These are phyloP conservation scores for Philonicus albiceps DNA, from an alignment of 2,888 invertebrate genomes.

Conservation along the genomic window DNA sequence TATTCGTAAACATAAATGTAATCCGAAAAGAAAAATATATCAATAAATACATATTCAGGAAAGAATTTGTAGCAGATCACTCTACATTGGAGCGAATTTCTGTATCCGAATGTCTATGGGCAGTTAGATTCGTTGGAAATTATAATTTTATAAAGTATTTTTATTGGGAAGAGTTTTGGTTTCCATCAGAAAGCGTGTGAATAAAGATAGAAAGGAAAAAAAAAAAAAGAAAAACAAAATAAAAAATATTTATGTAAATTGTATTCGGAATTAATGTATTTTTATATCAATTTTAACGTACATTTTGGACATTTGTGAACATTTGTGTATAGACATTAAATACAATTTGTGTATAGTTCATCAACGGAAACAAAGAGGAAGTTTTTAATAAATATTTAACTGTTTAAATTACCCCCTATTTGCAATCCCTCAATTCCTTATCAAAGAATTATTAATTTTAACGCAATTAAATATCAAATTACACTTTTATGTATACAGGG, in stretches of 20 bases:
- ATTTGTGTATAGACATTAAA: not conserved
- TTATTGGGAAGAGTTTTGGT: conserved; percentile 25
- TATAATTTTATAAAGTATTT: conserved; percentile 19
- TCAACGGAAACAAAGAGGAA: not conserved
- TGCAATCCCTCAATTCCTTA: not conserved
- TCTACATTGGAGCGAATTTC: not conserved
- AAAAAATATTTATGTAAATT: conserved; percentile 36
- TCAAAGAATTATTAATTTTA: not conserved
- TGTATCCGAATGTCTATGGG: not conserved
- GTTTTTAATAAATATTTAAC: not conserved
- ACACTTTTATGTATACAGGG: no score
- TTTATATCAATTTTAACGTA: conserved; percentile 28
- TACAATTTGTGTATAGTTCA: not conserved
- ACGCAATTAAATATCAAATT: no score
- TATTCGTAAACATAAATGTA: conserved; percentile 2
- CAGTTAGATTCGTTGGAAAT: not conserved
- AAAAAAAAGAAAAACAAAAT: no score
- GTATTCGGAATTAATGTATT: conserved; percentile 33
- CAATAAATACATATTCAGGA: conserved; percentile 30
- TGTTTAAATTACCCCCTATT: not conserved
- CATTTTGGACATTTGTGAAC: conserved; percentile 33
- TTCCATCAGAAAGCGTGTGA: not conserved
- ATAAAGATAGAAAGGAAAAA: not conserved
- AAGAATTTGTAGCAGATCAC: not conserved
- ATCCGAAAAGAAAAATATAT: conserved; percentile 20